Percentiles rank a stretch among this genome's conserved stretches.
phyloP scores from a whole-genome alignment of 2,888 invertebrate species.

The Drosophila stalkeri region DNA sequence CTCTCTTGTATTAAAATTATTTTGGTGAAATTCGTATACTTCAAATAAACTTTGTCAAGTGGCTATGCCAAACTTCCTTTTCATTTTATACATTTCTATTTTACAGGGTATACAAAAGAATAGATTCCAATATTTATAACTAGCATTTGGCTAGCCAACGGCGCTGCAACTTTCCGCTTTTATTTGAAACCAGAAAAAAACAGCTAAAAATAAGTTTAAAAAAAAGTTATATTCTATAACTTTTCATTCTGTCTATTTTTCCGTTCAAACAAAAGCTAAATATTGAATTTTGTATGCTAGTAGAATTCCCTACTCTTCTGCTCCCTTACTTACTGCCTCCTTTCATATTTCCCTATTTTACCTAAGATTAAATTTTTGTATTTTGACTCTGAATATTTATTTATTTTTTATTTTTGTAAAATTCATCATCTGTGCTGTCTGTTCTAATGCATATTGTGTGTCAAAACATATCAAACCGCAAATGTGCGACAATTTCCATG shows the following conservation, averaged over 20 bases:
- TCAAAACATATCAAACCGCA: conserved; percentile 30
- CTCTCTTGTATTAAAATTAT: too few species aligned
- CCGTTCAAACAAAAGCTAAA: too few species aligned
- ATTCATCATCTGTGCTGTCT: conserved; percentile 1
- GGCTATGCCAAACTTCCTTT: neutral
- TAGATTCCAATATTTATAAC: conserved; percentile 33
- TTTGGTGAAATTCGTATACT: too few species aligned
- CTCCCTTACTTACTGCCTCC: neutral
- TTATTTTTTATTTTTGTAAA: neutral
- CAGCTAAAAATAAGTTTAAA: conserved; percentile 12
- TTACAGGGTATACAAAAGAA: conserved; percentile 11
- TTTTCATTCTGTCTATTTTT: too few species aligned
- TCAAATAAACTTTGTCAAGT: too few species aligned
- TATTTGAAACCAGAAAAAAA: conserved; percentile 20
- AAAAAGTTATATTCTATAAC: conserved; percentile 1
- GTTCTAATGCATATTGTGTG: conserved; percentile 20
- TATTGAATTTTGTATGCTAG: neutral
- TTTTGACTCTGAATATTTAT: neutral
- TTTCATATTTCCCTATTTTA: neutral
- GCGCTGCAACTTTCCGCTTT: conserved; percentile 40
- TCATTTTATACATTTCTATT: neutral
- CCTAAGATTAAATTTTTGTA: neutral
- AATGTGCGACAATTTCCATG: conserved; percentile 43
- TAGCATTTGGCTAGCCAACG: conserved; percentile 9
- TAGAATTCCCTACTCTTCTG: neutral